phyloP scores from a whole-genome alignment of 1,140 invertebrate species.

The Drosophila lacteicornis region DNA sequence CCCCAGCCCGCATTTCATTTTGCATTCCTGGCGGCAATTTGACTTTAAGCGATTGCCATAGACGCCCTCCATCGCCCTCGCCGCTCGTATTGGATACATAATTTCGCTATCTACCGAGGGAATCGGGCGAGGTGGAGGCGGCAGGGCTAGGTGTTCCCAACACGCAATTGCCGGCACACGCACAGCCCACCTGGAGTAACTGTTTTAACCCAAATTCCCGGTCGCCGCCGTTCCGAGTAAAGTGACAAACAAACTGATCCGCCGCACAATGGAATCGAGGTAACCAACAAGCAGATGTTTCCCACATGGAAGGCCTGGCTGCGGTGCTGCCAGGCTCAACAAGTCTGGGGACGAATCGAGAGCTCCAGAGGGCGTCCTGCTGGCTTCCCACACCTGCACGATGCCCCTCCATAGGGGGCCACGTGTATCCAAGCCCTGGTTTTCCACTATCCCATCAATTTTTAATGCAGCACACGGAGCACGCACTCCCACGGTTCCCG shows the following conservation, averaged over 20 bases:
- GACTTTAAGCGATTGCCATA: constrained; percentile 26
- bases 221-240: constrained; percentile 4
- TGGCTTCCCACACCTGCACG: constrained; percentile 34
- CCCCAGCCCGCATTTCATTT: constrained; percentile 41
- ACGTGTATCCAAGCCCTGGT: constrained; percentile 37
- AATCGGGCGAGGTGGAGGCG: constrained; percentile 37
- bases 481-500: constrained; percentile 39
- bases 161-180: constrained; percentile 43
- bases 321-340: constrained; percentile 30
- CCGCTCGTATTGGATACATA: constrained; percentile 47
- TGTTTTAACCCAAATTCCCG: constrained; percentile 39
- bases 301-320: constrained; percentile 6
- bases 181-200: constrained; percentile 36
- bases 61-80: background rate
- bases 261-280: constrained; percentile 25
- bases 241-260: constrained; percentile 34
- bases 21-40: constrained; percentile 51
- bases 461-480: constrained; percentile 48
- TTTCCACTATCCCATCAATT: constrained; percentile 61
- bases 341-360: constrained; percentile 26
- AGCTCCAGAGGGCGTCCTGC: background rate
- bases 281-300: constrained; percentile 31
- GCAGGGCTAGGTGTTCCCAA: constrained; percentile 39
- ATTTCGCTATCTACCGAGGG: constrained; percentile 56
- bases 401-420: constrained; percentile 5